Conservation (phyloP, 2,113 vertebrate genomes). For the Caracal caracal region DNA sequence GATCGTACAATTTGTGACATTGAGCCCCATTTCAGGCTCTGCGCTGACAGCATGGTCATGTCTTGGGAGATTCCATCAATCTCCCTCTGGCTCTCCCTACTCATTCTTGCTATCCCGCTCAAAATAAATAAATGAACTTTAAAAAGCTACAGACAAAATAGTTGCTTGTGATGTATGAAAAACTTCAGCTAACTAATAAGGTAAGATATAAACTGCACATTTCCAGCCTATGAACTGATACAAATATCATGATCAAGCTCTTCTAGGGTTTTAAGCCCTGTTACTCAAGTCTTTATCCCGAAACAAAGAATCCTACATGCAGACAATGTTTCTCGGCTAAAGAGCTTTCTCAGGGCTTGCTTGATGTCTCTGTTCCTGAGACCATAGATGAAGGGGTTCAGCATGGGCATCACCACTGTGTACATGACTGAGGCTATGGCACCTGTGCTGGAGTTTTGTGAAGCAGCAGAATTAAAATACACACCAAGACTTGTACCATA, state of each 20-base stretch:
- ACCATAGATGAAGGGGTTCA: constrained; percentile 37
- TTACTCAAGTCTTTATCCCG: background rate
- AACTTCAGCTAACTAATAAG: background rate
- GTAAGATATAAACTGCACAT: background rate
- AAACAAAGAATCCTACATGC: background rate
- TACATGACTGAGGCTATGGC: background rate
- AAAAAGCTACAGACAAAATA: no score
- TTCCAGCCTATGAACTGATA: background rate
- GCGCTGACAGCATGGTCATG: no score
- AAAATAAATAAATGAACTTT: no score
- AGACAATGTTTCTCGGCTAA: background rate
- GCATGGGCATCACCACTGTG: background rate
- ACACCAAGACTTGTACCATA: background rate
- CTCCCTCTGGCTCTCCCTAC: no score
- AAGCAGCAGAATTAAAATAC: background rate
- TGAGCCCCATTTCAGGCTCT: no score
- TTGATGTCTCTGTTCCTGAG: constrained; percentile 39
- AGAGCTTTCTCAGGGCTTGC: background rate
- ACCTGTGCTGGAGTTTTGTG: background rate
- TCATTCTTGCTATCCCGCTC: no score
- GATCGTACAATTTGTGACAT: no score
- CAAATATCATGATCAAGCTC: background rate
- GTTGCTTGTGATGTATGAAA: background rate
- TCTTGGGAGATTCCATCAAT: no score
- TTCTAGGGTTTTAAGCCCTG: background rate